Evolutionary conservation across 1,140 invertebrate species (phyloP).

Genomic region (Parasteatoda tepidariorum): DNA sequence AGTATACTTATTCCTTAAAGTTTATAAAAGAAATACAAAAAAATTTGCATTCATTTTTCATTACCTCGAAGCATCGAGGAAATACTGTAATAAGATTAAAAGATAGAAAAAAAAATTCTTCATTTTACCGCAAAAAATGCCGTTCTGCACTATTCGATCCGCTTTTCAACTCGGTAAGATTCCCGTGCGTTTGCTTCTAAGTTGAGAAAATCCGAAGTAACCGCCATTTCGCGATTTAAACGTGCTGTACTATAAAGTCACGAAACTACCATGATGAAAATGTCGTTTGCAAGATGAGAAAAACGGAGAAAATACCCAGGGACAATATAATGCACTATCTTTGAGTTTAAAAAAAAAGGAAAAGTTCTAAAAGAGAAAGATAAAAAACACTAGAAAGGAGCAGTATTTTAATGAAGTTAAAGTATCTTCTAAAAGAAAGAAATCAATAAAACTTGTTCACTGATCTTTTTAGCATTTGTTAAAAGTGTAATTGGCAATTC

Average conservation of each 20-base stretch:
- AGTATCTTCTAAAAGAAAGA: conserved; percentile 1
- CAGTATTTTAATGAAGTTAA: conserved; percentile 34
- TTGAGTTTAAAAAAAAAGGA: too few species aligned
- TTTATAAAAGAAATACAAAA: background rate
- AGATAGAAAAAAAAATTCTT: conserved; percentile 9
- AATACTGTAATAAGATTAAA: conserved; percentile 28
- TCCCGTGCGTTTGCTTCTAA: conserved; percentile 15
- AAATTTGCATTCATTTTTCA: conserved; percentile 25
- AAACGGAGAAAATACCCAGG: background rate
- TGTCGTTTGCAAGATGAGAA: conserved; percentile 2
- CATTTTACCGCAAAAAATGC: background rate
- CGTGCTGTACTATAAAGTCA: conserved; percentile 13
- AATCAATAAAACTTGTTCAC: conserved; percentile 6
- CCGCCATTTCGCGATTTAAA: conserved; percentile 12
- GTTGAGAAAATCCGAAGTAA: too few species aligned
- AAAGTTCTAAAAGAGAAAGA: too few species aligned
- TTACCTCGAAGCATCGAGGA: conserved; percentile 9
- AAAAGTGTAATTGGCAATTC: too few species aligned
- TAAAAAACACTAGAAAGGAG: background rate
- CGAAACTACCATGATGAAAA: conserved; percentile 29
- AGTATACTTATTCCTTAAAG: conserved; percentile 9
- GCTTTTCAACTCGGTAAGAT: conserved; percentile 8
- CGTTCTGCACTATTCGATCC: background rate
- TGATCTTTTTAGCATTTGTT: too few species aligned
- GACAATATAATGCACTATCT: too few species aligned